Evolutionary conservation across 2,113 vertebrate genomes (phyloP).

Genomic region (Coturnix japonica): DNA sequence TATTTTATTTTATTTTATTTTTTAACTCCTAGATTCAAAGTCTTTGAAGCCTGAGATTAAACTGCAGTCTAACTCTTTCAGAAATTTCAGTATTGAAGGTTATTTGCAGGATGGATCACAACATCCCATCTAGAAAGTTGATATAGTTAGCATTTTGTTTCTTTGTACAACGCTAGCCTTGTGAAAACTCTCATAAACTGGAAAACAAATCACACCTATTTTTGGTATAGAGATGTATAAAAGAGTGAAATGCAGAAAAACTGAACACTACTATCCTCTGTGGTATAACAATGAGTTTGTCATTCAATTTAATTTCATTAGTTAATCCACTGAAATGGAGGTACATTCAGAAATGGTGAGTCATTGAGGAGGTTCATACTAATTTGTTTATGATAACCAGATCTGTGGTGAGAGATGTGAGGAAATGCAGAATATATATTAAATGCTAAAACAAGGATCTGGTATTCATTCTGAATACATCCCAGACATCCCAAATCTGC

Average conservation of each 20-base stretch:
- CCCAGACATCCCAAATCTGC: not conserved
- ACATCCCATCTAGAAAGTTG: not conserved
- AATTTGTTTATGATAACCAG: not conserved
- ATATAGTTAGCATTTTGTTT: not conserved
- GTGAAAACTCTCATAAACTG: not conserved
- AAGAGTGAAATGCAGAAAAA: not conserved
- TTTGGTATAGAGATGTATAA: not conserved
- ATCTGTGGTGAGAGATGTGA: not conserved
- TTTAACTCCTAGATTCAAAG: not conserved
- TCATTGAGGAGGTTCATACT: not conserved
- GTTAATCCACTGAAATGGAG: slow-evolving; percentile 11
- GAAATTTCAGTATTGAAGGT: not conserved
- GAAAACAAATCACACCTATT: not conserved
- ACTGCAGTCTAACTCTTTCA: not conserved
- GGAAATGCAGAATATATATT: not conserved
- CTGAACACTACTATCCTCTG: not conserved
- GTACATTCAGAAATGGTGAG: not conserved
- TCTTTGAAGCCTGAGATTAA: not conserved
- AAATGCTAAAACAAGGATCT: not conserved
- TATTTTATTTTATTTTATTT: too few relatives aligned
- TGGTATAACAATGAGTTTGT: not conserved
- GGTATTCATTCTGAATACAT: not conserved
- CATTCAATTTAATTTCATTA: not conserved
- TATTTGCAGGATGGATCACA: not conserved
- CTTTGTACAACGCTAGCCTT: not conserved